Evolutionary conservation across 2,797 vertebrate genomes (phyloP).

Genomic region (Sebastolobus alascanus): DNA sequence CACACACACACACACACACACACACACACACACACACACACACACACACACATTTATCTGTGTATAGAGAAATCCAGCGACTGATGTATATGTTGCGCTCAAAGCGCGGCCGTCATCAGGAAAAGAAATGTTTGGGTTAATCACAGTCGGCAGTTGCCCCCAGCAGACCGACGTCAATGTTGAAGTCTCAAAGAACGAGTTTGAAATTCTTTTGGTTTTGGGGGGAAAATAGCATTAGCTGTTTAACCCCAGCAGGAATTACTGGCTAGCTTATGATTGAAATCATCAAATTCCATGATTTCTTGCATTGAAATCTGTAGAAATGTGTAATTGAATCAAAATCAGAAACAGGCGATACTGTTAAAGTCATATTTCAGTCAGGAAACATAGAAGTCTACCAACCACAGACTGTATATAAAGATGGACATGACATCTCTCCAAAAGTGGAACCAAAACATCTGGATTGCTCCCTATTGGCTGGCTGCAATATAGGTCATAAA

Average conservation of each 20-base stretch:
- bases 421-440: too few relatives aligned
- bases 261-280: not conserved
- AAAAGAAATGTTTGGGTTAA: not conserved
- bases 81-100: not conserved
- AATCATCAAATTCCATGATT: not conserved
- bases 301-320: not conserved
- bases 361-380: not conserved
- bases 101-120: not conserved
- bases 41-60: conserved; percentile 4
- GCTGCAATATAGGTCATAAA: too few relatives aligned
- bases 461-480: too few relatives aligned
- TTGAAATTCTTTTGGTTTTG: not conserved
- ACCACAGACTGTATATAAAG: too few relatives aligned
- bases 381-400: not conserved
- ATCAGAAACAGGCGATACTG: not conserved
- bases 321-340: not conserved
- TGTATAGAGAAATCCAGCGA: not conserved
- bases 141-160: not conserved
- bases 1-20: conserved; percentile 14
- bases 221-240: not conserved
- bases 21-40: not conserved
- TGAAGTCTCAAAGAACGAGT: not conserved
- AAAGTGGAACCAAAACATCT: too few relatives aligned
- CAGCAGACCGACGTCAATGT: not conserved
- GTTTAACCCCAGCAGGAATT: not conserved